These are phyloP conservation scores for Xenus cinereus DNA, from an alignment of 2,113 vertebrate species.

Conservation along the genomic window DNA sequence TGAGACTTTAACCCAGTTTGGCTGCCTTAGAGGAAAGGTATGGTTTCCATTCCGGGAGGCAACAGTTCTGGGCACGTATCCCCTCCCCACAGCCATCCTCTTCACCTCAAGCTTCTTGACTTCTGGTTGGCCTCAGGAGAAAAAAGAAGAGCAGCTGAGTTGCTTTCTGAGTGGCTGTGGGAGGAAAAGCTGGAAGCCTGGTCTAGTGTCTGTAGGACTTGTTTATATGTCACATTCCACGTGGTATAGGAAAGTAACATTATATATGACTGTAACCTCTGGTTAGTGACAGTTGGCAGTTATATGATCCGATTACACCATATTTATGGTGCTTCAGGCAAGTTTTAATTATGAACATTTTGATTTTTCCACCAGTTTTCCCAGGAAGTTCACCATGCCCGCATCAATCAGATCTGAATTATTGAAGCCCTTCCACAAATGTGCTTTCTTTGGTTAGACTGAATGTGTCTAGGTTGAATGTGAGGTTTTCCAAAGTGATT, in stretches of 20 bases:
- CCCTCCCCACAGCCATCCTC: neutral
- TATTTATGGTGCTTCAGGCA: neutral
- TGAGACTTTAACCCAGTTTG: neutral
- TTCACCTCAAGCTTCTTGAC: slow-evolving; percentile 9
- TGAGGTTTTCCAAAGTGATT: slow-evolving; percentile 7
- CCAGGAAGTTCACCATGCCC: slow-evolving; percentile 12
- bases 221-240: slow-evolving; percentile 11
- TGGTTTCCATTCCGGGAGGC: neutral
- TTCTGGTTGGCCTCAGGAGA: neutral
- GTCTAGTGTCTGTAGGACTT: neutral
- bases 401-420: slow-evolving; percentile 9
- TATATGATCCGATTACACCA: neutral
- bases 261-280: neutral
- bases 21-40: neutral
- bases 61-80: neutral
- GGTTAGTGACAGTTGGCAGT: neutral
- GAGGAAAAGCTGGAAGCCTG: neutral
- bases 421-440: neutral
- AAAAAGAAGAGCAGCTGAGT: neutral
- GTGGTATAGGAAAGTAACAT: neutral
- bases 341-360: neutral
- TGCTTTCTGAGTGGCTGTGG: neutral
- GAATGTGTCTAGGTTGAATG: neutral
- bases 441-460: neutral
- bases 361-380: slow-evolving; percentile 23